A percentile compares a stretch with the other conserved stretches of the same genome.
phyloP scores from a whole-genome alignment of 2,888 invertebrate species.

The Stenodera caucasica region DNA sequence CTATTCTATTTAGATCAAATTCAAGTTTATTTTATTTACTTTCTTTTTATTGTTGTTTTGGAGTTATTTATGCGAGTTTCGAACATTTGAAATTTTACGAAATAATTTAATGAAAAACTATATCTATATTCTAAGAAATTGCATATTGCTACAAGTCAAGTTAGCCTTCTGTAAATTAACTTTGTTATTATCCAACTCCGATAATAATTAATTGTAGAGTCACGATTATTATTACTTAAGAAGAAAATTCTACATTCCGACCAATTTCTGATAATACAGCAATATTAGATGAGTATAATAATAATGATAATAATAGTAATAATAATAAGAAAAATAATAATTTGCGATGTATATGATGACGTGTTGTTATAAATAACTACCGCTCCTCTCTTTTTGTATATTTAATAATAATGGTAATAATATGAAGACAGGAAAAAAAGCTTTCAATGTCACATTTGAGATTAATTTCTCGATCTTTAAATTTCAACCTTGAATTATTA shows the following conservation, averaged over 20 bases:
- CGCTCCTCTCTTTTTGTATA: constrained; percentile 17
- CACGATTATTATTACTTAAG: constrained; percentile 4
- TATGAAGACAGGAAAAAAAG: constrained; percentile 29
- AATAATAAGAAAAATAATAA: constrained; percentile 17
- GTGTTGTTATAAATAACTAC: constrained; percentile 36
- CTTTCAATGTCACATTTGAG: constrained; percentile 47
- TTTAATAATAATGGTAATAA: background rate
- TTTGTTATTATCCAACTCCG: constrained; percentile 6
- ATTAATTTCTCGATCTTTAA: constrained; percentile 44
- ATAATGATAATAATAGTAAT: background rate
- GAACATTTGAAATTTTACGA: too few species aligned
- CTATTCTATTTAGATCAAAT: too few species aligned
- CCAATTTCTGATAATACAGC: constrained; percentile 12
- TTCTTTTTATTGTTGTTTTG: too few species aligned
- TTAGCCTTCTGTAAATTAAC: constrained; percentile 9
- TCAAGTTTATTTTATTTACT: too few species aligned
- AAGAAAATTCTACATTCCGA: constrained; percentile 1
- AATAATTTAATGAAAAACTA: too few species aligned
- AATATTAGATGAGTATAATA: background rate
- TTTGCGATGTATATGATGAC: constrained; percentile 25
- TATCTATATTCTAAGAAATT: background rate
- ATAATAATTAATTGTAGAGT: constrained; percentile 10
- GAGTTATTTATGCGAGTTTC: too few species aligned
- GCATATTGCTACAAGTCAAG: background rate
- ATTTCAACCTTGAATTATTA: constrained; percentile 36